A percentile compares a stretch with the other conserved stretches of the same genome.
Evolutionary conservation across 37 sponge, comb jelly and placozoan species (phyloP).

Genomic region (Eunapius fragilis): DNA sequence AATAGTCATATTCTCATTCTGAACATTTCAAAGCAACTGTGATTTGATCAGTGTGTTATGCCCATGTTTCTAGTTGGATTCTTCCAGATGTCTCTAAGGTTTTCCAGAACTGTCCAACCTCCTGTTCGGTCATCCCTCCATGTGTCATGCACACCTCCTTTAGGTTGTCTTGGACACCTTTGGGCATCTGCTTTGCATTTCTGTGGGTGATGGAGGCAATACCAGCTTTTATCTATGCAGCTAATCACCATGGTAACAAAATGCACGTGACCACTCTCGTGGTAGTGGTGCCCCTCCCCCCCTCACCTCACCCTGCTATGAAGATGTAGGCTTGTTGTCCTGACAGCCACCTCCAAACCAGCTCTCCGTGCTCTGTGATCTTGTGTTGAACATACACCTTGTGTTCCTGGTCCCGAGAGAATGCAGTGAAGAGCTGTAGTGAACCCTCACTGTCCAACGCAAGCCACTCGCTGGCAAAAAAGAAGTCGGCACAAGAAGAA

Average conservation of each 20-base stretch:
- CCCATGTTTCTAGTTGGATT: slow-evolving; percentile 93
- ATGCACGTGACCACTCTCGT: background rate
- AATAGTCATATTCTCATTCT: background rate
- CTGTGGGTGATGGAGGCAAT: slow-evolving; percentile 32
- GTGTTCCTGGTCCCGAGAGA: slow-evolving; percentile 89
- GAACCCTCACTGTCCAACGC: slow-evolving; percentile 18
- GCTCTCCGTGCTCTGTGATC: slow-evolving; percentile 64
- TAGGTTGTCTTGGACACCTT: slow-evolving; percentile 77
- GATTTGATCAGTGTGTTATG: slow-evolving; percentile 22
- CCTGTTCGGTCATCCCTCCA: slow-evolving; percentile 40
- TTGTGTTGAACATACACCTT: slow-evolving; percentile 96
- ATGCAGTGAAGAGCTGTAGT: slow-evolving; percentile 82
- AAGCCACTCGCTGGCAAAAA: slow-evolving; percentile 86
- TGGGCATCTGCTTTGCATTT: slow-evolving; percentile 91
- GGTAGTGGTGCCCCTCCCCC: background rate
- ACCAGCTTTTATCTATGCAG: background rate
- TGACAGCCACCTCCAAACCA: slow-evolving; percentile 77
- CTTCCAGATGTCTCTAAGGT: slow-evolving; percentile 51
- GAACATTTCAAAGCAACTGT: background rate
- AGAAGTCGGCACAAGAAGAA: slow-evolving; percentile 75
- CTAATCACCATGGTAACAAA: background rate
- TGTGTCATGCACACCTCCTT: slow-evolving; percentile 34
- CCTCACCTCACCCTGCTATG: slow-evolving; percentile 86
- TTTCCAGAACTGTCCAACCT: slow-evolving; percentile 59
- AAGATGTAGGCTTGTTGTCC: slow-evolving; percentile 64